Evolutionary conservation across 2,797 vertebrate genomes (phyloP).

Genomic region (Monodelphis domestica): DNA sequence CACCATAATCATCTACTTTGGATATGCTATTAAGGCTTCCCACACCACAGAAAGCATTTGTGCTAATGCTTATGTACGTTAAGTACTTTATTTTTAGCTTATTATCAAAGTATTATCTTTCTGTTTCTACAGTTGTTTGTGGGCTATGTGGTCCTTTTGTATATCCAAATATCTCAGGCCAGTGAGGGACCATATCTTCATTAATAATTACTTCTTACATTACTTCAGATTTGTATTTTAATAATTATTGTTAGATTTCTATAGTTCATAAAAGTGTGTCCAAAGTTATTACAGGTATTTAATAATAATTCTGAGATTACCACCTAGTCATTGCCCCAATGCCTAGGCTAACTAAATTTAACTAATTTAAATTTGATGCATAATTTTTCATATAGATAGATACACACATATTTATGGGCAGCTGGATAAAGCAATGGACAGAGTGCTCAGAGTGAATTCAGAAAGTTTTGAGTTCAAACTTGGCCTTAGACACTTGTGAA

Average conservation of each 20-base stretch:
- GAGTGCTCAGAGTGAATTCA: neutral
- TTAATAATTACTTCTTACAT: neutral
- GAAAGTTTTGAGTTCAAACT: neutral
- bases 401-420: neutral
- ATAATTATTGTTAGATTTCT: neutral
- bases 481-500: neutral
- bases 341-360: no score
- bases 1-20: neutral
- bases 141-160: neutral
- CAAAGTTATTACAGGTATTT: neutral
- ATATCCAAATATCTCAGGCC: neutral
- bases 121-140: neutral
- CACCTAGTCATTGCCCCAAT: neutral
- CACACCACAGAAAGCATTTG: neutral
- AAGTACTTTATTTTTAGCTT: constrained; percentile 2
- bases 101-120: neutral
- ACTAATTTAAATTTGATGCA: neutral
- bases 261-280: neutral
- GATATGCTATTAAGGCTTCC: neutral
- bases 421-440: neutral
- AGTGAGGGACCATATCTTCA: neutral
- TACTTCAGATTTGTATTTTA: neutral
- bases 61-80: neutral
- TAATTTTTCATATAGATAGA: neutral
- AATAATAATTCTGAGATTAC: neutral